These are phyloP conservation scores for Unio delphinus DNA, from an alignment of 2,888 invertebrate species.

Conservation along the genomic window DNA sequence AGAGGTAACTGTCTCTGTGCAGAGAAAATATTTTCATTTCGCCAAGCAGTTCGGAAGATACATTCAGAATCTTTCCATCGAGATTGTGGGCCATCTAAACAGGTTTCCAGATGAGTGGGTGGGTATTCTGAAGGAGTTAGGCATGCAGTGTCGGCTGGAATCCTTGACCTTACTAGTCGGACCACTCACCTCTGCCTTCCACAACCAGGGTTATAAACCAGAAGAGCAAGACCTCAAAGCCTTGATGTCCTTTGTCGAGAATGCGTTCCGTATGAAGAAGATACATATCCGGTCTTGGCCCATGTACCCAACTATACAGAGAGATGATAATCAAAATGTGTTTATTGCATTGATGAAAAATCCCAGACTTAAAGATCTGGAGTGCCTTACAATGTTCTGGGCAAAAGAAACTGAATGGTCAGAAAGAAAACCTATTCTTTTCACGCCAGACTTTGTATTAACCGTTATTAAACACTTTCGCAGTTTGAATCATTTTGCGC, in stretches of 20 bases:
- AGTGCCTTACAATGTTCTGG: constrained; percentile 54
- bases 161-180: constrained; percentile 54
- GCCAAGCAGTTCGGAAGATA: constrained; percentile 52
- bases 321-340: constrained; percentile 38
- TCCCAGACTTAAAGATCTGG: constrained; percentile 46
- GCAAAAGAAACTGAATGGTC: constrained; percentile 45
- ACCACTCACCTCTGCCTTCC: constrained; percentile 33
- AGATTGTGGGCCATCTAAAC: constrained; percentile 41
- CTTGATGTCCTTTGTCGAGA: constrained; percentile 43
- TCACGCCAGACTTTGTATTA: constrained; percentile 26
- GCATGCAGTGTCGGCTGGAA: constrained; percentile 52
- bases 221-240: constrained; percentile 33
- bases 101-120: constrained; percentile 35
- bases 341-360: constrained; percentile 49
- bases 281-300: constrained; percentile 59
- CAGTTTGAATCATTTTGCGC: constrained; percentile 41
- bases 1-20: constrained; percentile 9
- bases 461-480: constrained; percentile 36
- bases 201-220: constrained; percentile 29
- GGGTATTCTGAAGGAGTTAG: constrained; percentile 40
- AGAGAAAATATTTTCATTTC: constrained; percentile 30
- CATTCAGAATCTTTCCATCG: constrained; percentile 54
- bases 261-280: constrained; percentile 49
- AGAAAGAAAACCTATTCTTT: constrained; percentile 50
- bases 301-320: constrained; percentile 35